A percentile compares a stretch with the other conserved stretches of the same genome.
These are phyloP conservation scores for Fragum sueziense DNA, from an alignment of 2,888 invertebrate genomes.

Conservation along the genomic window DNA sequence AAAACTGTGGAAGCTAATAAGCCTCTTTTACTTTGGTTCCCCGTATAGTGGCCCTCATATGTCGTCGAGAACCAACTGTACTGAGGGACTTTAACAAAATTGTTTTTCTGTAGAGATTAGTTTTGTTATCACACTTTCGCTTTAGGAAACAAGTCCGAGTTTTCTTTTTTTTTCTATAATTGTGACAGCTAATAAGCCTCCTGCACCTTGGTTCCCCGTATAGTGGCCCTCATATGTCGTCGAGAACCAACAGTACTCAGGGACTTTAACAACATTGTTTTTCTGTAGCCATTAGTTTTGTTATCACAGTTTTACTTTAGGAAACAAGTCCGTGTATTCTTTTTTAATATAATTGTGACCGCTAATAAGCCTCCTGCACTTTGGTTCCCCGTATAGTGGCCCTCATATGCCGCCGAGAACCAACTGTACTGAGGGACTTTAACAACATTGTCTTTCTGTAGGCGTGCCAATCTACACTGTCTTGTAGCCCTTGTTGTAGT, in stretches of 20 bases:
- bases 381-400: constrained; percentile 44
- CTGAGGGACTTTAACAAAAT: neutral
- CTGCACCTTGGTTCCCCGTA: neutral
- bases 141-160: no score
- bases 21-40: neutral
- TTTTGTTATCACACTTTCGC: no score
- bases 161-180: no score
- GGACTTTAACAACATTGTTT: neutral
- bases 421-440: constrained; percentile 57
- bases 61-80: constrained; percentile 15
- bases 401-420: constrained; percentile 42
- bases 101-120: no score
- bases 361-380: constrained; percentile 49
- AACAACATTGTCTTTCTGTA: constrained; percentile 61
- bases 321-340: no score
- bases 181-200: neutral
- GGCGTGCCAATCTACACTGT: constrained; percentile 73
- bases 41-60: constrained; percentile 14
- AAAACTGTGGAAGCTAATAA: neutral
- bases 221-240: constrained; percentile 17
- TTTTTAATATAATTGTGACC: no score
- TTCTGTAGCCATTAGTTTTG: no score
- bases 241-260: constrained; percentile 15
- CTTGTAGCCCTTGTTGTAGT: constrained; percentile 70
- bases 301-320: no score